Evolutionary conservation across 2,797 vertebrate genomes (phyloP), one percentile per base, ranked within the genome.

Genomic region (Neosalanx taihuensis): DNA sequence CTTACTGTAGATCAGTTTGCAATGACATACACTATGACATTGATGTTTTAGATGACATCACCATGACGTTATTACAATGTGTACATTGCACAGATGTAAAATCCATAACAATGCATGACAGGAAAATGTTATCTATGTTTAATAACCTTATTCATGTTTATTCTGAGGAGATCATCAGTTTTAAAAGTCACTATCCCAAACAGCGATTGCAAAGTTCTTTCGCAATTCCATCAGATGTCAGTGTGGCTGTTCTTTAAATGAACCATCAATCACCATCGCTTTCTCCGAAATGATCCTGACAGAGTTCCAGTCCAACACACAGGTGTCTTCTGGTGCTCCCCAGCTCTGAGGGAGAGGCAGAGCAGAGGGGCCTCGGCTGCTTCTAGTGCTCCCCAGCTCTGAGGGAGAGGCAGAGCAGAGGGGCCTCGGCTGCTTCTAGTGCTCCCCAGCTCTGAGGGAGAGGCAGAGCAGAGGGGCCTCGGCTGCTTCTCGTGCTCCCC

Each of bases 381-480:
- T 26, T 26, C 23, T 26, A 26, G 23, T 26, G 23, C 1, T 1
- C 23, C 23, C 23, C 23, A 26, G 23, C 23, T 26, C 23, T 26
- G 23, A 26, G 23, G 23, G 23, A 26, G 23, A 26, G 23, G 23
- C 23, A 26, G 23, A 26, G 23, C 23, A 26, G 23, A 26, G 23
- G 23, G 23, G 23, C 23, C 89, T 83, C 69, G 71, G 89, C 88
- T 89, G 84, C 80, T 88, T 26, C 23, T 26, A 26, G 23, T 26
- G 23, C 1, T 1, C 23, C 23, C 23, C 23, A 26, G 23, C 79
- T 89, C 85, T 72, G 81, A 75, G 86, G 83, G 83, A 87, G 73
- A 75, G 74, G 51, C 75, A 62, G 15, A 76, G 85, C 81, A 75
- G 67, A 59, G 59, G 67, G 85, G 84, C 89, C 87, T 26, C 23